Evolutionary conservation across 2,888 invertebrate genomes (phyloP), one percentile per base, ranked within the genome.

Genomic region (Tenthredo scrophulariae): DNA sequence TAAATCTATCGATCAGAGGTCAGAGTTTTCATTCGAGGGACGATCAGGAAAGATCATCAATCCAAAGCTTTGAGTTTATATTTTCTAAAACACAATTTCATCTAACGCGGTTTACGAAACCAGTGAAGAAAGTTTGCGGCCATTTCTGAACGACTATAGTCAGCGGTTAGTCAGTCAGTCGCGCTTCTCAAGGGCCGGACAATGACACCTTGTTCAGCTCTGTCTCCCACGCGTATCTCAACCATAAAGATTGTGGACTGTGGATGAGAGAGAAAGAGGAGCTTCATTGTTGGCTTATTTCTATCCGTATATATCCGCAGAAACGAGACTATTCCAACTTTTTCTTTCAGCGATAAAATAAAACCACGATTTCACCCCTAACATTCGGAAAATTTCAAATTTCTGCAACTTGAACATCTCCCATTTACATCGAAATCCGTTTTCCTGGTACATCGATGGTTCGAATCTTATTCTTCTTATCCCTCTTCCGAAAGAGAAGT

Each of bases 151-250:
- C 33, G 67, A 83, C 67, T 43, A 15, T 26, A 83, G 70, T n/a
- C 33, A 33, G 46, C n/a, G 65, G 82, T 65, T 46, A 29, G 54
- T 72, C 46, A 46, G 46, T 62, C 46, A 83, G 46, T 46, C 67
- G 67, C 18, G 67, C 9, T 26, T 83, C 83, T 83, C 10, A 46
- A 83, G 83, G 67, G 46, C 83, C 67, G 83, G 83, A 83, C 83
- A 83, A 83, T 83, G 83, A 83, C 83, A 83, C 83, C 83, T 83
- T 83, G 83, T 83, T 83, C 83, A 83, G 83, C 83, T 83, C 70
- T 33, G 83, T 70, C 83, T 83, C 83, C 83, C 83, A 83, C 83
- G 83, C 83, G 46, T 83, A 50, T 65, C 43, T 40, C 22, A 10
- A 43, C 43, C 72, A 13, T 5, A 43, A 74, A 74, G 43, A 74